Conservation (phyloP, 2,888 invertebrate species). For the Polia nebulosa region DNA sequence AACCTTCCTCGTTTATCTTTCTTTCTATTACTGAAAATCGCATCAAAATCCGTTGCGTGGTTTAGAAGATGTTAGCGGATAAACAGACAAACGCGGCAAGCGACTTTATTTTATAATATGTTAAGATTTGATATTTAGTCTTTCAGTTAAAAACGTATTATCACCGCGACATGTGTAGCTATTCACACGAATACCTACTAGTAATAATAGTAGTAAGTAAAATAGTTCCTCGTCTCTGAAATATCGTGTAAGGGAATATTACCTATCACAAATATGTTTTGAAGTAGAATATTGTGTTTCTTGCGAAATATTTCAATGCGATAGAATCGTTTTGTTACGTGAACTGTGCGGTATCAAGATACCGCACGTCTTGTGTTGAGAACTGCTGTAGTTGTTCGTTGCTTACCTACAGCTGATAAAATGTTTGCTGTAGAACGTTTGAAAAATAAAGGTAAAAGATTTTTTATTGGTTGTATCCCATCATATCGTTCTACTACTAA, state of each 20-base stretch:
- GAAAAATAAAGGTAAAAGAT: too few species aligned
- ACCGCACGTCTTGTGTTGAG: not conserved
- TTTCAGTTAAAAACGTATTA: not conserved
- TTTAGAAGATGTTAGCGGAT: too few species aligned
- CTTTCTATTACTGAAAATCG: too few species aligned
- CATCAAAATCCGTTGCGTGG: too few species aligned
- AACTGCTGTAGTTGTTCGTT: not conserved
- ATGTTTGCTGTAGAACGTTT: not conserved
- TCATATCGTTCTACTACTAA: too few species aligned
- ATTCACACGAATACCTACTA: not conserved
- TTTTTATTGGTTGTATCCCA: too few species aligned
- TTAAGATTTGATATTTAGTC: too few species aligned
- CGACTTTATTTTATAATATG: too few species aligned
- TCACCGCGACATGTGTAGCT: not conserved
- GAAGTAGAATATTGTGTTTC: constrained; percentile 3
- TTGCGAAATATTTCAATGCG: not conserved
- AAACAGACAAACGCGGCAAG: too few species aligned
- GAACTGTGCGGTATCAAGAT: not conserved
- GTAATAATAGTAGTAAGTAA: not conserved
- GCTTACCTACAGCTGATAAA: not conserved
- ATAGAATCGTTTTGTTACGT: constrained; percentile 8
- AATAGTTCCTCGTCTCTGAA: not conserved
- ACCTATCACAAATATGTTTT: not conserved
- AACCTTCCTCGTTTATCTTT: too few species aligned
- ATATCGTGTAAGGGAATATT: not conserved